Conservation (phyloP, 2,797 vertebrate genomes). For the Serranus cabrilla region DNA sequence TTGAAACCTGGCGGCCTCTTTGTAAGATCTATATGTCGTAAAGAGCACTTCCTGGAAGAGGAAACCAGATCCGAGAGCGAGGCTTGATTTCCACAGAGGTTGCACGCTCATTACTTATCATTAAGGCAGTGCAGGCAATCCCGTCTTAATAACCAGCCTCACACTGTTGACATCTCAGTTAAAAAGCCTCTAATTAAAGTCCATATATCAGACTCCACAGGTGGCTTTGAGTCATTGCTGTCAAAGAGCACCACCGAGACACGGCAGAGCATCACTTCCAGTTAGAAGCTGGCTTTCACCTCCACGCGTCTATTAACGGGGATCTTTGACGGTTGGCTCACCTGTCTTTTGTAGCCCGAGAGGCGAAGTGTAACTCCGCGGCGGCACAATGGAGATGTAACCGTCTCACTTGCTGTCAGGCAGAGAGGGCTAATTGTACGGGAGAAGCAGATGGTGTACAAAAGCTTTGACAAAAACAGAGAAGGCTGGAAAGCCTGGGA, state of each 20-base stretch:
- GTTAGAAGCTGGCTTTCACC: conserved; percentile 19
- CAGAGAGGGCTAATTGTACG: conserved; percentile 59
- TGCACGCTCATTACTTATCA: conserved; percentile 59
- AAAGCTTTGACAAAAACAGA: conserved; percentile 45
- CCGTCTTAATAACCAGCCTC: conserved; percentile 60
- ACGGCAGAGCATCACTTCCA: conserved; percentile 10
- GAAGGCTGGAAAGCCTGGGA: conserved; percentile 34
- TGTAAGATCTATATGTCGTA: background rate
- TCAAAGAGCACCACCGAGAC: conserved; percentile 25
- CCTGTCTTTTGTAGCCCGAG: conserved; percentile 26
- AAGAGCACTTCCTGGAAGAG: conserved; percentile 17
- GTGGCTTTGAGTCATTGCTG: conserved; percentile 58
- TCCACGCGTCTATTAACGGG: conserved; percentile 33
- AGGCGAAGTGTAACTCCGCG: background rate
- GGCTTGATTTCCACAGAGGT: conserved; percentile 59
- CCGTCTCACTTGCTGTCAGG: conserved; percentile 52
- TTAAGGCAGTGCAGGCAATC: conserved; percentile 43
- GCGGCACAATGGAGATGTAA: conserved; percentile 46
- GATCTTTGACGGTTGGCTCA: conserved; percentile 48
- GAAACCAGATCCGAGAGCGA: conserved; percentile 6
- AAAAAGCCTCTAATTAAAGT: conserved; percentile 73
- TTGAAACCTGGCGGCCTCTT: background rate
- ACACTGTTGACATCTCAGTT: conserved; percentile 58
- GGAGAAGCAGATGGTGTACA: conserved; percentile 63
- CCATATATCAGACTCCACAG: conserved; percentile 64